Percentiles rank a stretch among this genome's conserved stretches.
Conservation (phyloP, 1,140 invertebrate genomes). For the Alviniconcha marisindica region DNA sequence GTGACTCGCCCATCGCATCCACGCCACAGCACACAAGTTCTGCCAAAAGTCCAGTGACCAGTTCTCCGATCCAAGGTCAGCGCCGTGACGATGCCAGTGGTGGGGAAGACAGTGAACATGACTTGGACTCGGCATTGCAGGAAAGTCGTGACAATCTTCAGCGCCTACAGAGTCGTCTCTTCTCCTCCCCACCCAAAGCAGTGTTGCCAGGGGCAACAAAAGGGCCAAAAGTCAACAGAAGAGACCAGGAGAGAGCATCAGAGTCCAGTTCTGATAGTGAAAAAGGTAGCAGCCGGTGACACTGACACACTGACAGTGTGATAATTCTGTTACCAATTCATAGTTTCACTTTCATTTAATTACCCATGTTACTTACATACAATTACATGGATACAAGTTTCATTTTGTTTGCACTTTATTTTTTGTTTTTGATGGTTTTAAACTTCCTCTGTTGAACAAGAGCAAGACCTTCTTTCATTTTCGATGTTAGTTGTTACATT, state of each 20-base stretch:
- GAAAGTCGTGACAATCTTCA: neutral
- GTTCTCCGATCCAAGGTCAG: neutral
- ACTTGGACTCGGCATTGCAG: neutral
- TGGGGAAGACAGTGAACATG: neutral
- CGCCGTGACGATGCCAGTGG: neutral
- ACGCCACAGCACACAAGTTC: neutral
- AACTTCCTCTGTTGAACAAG: too few relatives aligned
- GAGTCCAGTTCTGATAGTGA: neutral
- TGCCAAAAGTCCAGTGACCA: neutral
- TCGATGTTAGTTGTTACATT: too few relatives aligned
- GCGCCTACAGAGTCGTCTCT: neutral
- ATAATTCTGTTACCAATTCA: too few relatives aligned
- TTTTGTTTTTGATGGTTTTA: too few relatives aligned
- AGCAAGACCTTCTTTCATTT: too few relatives aligned
- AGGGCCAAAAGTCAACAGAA: neutral
- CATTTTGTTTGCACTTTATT: too few relatives aligned
- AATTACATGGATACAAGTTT: too few relatives aligned
- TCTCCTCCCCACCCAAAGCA: neutral
- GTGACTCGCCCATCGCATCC: neutral
- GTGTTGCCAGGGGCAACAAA: neutral
- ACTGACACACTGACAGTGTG: too few relatives aligned
- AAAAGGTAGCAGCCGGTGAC: neutral
- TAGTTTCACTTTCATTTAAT: too few relatives aligned
- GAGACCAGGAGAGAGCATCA: neutral
- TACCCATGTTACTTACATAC: too few relatives aligned